Evolutionary conservation across 2,888 invertebrate genomes (phyloP), one percentile per base, ranked within the genome.

Genomic region (Spilarctia lutea): DNA sequence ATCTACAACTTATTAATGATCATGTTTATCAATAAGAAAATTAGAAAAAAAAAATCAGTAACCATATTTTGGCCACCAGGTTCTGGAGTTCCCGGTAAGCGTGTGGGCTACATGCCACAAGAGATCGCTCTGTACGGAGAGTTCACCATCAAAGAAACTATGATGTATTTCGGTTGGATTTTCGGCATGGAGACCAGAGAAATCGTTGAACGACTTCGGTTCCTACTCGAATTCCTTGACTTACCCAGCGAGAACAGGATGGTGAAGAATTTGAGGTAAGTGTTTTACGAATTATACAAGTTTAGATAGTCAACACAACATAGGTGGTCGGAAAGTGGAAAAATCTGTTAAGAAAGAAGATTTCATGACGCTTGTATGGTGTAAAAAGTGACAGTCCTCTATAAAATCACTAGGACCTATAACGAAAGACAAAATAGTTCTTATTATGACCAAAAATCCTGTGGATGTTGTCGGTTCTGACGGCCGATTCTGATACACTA

Each of bases 101-200:
- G 98, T 42, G 99, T 99, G n/a, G 99, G 99, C 71, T 99, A 99
- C 95, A 99, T 99, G 99, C 99, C 99, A 0, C 98, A 98, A 88
- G 98, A 99, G 94, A 98, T 98, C 76, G 98, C 98, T 0, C 96
- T 99, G 0, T 98, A 98, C 91, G 98, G 98, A 3, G 98, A 98
- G 94, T 99, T 99, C 94, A 98, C 99, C 56, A 99, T 99, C 88
- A 97, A 97, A 82, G 99, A 99, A 92, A 99, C 99, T 0, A 98
- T 99, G 98, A 97, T 98, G 97, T 99, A 99, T 93, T 99, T 99
- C 94, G 99, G 99, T 65, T 98, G 99, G 97, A 98, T 99, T 88
- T 99, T 99, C 93, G 98, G 98, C 83, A 99, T 99, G 99, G 96
- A 97, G 89, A 97, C 98, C 52, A 91, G 96, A 42, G 98, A 98